Evolutionary conservation across 2,113 vertebrate genomes (phyloP).

Genomic region (Dunckerocampus dactyliophorus): DNA sequence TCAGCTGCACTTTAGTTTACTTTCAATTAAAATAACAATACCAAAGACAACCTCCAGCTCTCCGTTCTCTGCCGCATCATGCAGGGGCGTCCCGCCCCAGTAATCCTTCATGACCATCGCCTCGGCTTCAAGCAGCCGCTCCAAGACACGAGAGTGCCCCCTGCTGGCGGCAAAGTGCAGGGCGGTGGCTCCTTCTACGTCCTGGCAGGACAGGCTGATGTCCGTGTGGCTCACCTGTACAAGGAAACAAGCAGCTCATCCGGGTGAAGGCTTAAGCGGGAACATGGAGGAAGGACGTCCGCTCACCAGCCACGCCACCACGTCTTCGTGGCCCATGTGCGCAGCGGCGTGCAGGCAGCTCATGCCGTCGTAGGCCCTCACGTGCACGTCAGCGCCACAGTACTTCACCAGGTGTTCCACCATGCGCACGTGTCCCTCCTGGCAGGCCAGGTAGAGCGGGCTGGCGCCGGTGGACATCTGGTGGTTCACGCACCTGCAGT

Average conservation of each 20-base stretch:
- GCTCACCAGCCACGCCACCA: constrained; percentile 82
- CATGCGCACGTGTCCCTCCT: constrained; percentile 79
- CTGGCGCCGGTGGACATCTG: constrained; percentile 74
- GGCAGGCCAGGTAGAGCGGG: constrained; percentile 82
- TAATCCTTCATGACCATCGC: constrained; percentile 74
- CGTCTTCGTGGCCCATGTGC: constrained; percentile 74
- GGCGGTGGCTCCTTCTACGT: constrained; percentile 79
- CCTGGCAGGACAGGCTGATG: constrained; percentile 64
- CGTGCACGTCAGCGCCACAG: constrained; percentile 71
- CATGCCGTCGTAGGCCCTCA: constrained; percentile 81
- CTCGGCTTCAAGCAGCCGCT: constrained; percentile 74
- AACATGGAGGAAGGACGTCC: neutral
- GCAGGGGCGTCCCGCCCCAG: constrained; percentile 83
- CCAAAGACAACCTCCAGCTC: constrained; percentile 73
- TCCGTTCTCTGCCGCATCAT: constrained; percentile 83
- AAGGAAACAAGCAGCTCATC: neutral
- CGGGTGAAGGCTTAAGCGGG: too few relatives aligned
- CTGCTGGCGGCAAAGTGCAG: constrained; percentile 85
- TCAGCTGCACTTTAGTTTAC: neutral
- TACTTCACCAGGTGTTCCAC: constrained; percentile 78
- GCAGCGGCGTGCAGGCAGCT: constrained; percentile 79
- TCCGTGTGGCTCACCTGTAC: constrained; percentile 73
- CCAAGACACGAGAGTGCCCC: constrained; percentile 76
- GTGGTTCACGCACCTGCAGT: constrained; percentile 71
- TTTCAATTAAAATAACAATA: too few relatives aligned